A percentile compares a stretch with the other conserved stretches of the same genome.
phyloP scores from a whole-genome alignment of 2,113 vertebrate species.

The Pavo muticus region DNA sequence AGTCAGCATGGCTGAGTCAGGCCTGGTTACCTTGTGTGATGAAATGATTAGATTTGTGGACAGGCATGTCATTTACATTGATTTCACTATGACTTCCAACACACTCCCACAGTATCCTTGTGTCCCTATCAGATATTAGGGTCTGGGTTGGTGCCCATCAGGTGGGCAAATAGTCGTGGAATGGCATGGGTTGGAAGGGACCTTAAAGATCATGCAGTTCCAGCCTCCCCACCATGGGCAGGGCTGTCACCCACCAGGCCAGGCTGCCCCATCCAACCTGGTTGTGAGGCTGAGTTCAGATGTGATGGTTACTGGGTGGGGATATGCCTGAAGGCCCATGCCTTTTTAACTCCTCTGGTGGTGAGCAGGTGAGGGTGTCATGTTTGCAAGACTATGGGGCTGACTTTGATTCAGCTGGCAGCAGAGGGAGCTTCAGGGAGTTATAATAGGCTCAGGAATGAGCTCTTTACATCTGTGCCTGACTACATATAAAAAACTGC shows the following conservation, averaged over 20 bases:
- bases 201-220: no score
- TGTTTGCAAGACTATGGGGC: neutral
- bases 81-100: neutral
- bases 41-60: neutral
- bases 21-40: neutral
- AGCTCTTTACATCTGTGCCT: neutral
- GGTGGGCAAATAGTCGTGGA: neutral
- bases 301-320: rapidly evolving
- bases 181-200: no score
- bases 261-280: neutral
- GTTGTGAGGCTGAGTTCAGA: neutral
- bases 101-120: neutral
- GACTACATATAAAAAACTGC: neutral
- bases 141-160: neutral
- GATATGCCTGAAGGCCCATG: neutral
- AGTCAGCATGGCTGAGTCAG: neutral
- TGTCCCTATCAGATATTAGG: rapidly evolving
- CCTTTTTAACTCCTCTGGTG: rapidly evolving
- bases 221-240: no score
- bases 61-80: neutral
- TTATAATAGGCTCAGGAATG: neutral
- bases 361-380: no score
- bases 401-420: neutral
- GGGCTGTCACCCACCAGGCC: no score
- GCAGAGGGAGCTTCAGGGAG: neutral